Base-by-base conservation (phyloP, 2,888 invertebrate genomes). In the Dendrolimus houi region DNA sequence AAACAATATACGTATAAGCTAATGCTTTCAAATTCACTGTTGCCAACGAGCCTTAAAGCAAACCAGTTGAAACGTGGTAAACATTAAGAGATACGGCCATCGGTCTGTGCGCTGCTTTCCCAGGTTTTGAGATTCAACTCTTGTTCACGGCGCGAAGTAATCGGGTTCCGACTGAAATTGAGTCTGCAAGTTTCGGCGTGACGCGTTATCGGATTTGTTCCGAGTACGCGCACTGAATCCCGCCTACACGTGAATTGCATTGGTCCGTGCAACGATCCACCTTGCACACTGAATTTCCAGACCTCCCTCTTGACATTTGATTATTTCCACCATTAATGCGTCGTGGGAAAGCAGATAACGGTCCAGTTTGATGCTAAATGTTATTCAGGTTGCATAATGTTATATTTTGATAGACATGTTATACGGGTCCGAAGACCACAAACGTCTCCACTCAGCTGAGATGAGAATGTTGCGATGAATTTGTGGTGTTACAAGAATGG, bases 191-290 rank as follows among this genome's bases (percentile, higher is more conserved):
- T 81, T 81, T 77, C 73, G 70, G 75, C 77, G 74, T 76, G 79
- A 83, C 81, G 79, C 77, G 87, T 88, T 88, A 88, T 88, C 88
- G 80, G 85, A 86, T 89, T 88, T 87, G 85, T 81, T 79, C 77
- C 70, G 53, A 69, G 77, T 62, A 86, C 87, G 87, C 86, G 82
- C 70, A 54, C 65, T 69, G 87, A 83, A 87, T 83, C 74, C 71
- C 71, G 67, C 69, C 70, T 69, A 67, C 68, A 62, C 59, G 60
- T 59, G 65, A 69, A 71, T 69, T 71, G 71, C 72, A 73, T 65
- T 68, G 47, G 54, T n/a, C 41, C 55, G 55, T 17, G 47, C 42
- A 47, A 47, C 9, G 47, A 47, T 9, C 47, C 12, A 47, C 47
- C 9, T 10, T 47, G 47, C 47, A 47, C 47, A 47, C 12, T 9